A percentile compares a stretch with the other conserved stretches of the same genome.
Evolutionary conservation across 2,797 vertebrate genomes (phyloP).

Genomic region (Graptemys geographica): DNA sequence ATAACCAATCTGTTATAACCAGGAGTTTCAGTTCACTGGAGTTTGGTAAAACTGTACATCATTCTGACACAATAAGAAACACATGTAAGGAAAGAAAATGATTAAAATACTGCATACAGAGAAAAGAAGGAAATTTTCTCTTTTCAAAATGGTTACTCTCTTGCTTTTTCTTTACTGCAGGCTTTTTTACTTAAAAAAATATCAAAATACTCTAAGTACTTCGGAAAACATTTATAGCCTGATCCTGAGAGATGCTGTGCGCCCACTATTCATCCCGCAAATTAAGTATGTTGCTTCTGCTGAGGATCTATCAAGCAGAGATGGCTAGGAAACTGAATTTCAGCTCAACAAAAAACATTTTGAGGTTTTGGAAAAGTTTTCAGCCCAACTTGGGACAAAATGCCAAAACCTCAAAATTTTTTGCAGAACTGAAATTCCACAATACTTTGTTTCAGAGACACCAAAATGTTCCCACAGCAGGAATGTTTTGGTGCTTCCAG

Average conservation of each 20-base stretch:
- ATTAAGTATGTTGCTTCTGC: background rate
- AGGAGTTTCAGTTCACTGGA: slow-evolving; percentile 15
- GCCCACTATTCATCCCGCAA: slow-evolving; percentile 11
- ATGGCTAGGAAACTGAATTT: background rate
- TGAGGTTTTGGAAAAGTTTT: background rate
- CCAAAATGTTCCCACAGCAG: slow-evolving; percentile 39
- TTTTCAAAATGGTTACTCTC: slow-evolving; percentile 28
- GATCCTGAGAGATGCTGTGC: background rate
- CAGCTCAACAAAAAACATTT: background rate
- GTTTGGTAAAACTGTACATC: slow-evolving; percentile 9
- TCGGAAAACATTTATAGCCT: background rate
- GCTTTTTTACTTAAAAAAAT: background rate
- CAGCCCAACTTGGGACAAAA: background rate
- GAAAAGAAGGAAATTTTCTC: slow-evolving; percentile 5
- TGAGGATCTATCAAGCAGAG: background rate
- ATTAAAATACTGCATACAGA: slow-evolving; percentile 36
- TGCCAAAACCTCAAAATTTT: background rate
- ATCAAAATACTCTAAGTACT: slow-evolving; percentile 7
- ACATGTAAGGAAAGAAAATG: slow-evolving; percentile 44
- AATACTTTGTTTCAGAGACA: slow-evolving; percentile 17
- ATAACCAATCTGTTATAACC: background rate
- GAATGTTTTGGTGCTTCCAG: slow-evolving; percentile 36
- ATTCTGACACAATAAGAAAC: slow-evolving; percentile 56
- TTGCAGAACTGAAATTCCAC: background rate
- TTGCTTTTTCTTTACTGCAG: slow-evolving; percentile 32